These are phyloP conservation scores for Astur gentilis DNA, from an alignment of 2,113 vertebrate species.

Conservation along the genomic window DNA sequence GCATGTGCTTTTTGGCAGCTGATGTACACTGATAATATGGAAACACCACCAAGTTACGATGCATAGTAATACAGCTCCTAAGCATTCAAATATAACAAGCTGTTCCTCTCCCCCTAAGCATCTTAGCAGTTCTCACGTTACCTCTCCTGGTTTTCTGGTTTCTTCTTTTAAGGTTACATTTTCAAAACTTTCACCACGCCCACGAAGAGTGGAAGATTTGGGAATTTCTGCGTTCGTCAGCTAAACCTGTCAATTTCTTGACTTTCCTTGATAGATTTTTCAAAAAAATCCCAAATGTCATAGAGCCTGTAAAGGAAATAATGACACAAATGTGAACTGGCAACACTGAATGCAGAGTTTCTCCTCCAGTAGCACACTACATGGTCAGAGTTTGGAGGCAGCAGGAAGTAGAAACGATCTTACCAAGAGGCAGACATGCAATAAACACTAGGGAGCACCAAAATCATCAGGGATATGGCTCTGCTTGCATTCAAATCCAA, in stretches of 20 bases:
- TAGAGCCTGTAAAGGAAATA: background rate
- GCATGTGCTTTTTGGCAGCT: background rate
- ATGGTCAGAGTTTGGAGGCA: background rate
- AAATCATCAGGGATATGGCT: background rate
- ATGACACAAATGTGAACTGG: background rate
- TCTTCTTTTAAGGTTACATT: background rate
- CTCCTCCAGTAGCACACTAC: background rate
- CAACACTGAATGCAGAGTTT: background rate
- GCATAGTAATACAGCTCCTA: background rate
- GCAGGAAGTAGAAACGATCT: background rate
- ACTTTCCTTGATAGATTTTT: background rate
- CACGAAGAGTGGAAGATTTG: background rate
- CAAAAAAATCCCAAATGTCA: background rate
- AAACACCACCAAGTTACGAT: fast-evolving
- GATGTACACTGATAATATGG: background rate
- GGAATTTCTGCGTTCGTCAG: background rate
- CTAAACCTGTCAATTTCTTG: background rate
- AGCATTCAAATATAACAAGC: background rate
- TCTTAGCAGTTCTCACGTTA: background rate
- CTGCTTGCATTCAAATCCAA: background rate
- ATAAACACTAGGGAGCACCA: background rate
- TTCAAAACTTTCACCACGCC: background rate
- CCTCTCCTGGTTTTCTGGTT: background rate
- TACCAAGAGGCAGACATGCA: background rate
- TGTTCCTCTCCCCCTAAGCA: background rate